Percentiles rank a stretch among this genome's conserved stretches.
Conservation (phyloP, 2,797 vertebrate genomes). For the Trematomus bernacchii region DNA sequence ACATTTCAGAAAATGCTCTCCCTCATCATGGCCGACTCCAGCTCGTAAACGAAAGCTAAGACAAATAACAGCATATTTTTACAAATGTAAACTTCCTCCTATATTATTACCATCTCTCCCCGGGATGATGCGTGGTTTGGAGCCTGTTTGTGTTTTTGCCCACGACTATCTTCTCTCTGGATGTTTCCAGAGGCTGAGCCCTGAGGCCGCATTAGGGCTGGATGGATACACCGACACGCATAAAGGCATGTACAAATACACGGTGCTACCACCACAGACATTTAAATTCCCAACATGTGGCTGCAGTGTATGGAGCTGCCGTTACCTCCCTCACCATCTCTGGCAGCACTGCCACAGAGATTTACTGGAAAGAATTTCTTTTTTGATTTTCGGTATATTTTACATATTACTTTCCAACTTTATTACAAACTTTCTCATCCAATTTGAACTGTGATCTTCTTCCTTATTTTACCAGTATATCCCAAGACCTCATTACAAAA, state of each 20-base stretch:
- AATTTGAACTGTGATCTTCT: neutral
- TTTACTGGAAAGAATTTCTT: constrained; percentile 43
- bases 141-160: constrained; percentile 77
- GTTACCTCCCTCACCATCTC: constrained; percentile 40
- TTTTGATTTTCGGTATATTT: constrained; percentile 22
- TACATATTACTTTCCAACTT: constrained; percentile 1
- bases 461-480: neutral
- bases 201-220: constrained; percentile 66
- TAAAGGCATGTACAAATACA: constrained; percentile 58
- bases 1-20: constrained; percentile 76
- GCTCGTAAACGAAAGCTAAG: constrained; percentile 75
- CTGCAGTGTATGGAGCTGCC: constrained; percentile 36
- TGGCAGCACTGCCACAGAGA: constrained; percentile 35
- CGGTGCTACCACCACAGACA: constrained; percentile 46
- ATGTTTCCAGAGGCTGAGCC: constrained; percentile 58
- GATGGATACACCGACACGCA: constrained; percentile 47
- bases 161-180: constrained; percentile 61
- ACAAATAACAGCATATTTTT: constrained; percentile 86
- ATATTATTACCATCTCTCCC: constrained; percentile 83
- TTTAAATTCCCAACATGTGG: constrained; percentile 54
- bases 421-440: neutral
- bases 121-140: constrained; percentile 70
- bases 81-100: constrained; percentile 83
- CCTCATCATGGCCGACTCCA: constrained; percentile 61
- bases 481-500: neutral